phyloP scores from a whole-genome alignment of 1,140 invertebrate genomes.

The Leptinotarsa texana region DNA sequence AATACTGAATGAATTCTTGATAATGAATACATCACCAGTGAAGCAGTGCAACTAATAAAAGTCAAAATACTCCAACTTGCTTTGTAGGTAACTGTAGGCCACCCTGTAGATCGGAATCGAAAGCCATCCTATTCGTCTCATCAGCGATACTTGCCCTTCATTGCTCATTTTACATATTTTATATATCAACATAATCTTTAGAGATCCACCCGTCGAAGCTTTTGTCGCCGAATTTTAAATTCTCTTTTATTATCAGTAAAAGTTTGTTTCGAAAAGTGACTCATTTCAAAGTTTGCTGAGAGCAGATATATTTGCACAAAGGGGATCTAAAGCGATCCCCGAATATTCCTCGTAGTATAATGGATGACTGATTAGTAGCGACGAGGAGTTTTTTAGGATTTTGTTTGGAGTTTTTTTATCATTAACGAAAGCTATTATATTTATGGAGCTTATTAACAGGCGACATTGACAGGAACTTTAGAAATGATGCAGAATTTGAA shows the following conservation, averaged over 20 bases:
- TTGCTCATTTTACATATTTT: constrained; percentile 16
- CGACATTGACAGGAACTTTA: too few relatives aligned
- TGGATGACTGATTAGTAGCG: constrained; percentile 7
- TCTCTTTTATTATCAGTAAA: constrained; percentile 20
- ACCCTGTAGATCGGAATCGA: neutral
- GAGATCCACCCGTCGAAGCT: constrained; percentile 8
- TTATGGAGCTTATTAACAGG: too few relatives aligned
- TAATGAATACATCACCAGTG: too few relatives aligned
- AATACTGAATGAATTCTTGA: too few relatives aligned
- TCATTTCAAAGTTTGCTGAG: constrained; percentile 24
- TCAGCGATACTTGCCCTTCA: neutral
- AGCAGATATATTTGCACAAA: constrained; percentile 23
- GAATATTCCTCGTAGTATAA: constrained; percentile 11
- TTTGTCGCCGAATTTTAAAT: constrained; percentile 25
- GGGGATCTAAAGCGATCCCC: constrained; percentile 12
- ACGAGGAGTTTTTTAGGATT: neutral
- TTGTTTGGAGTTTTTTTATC: neutral
- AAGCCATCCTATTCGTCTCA: neutral
- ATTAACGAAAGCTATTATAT: too few relatives aligned
- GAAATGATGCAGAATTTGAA: too few relatives aligned
- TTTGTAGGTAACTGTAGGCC: too few relatives aligned
- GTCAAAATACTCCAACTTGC: too few relatives aligned
- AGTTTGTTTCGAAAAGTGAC: constrained; percentile 22
- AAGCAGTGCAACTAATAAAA: too few relatives aligned
- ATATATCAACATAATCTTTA: constrained; percentile 19